A percentile compares a stretch with the other conserved stretches of the same genome.
These are phyloP conservation scores for Psittacara wagleri DNA, from an alignment of 2,113 vertebrate species.

Conservation along the genomic window DNA sequence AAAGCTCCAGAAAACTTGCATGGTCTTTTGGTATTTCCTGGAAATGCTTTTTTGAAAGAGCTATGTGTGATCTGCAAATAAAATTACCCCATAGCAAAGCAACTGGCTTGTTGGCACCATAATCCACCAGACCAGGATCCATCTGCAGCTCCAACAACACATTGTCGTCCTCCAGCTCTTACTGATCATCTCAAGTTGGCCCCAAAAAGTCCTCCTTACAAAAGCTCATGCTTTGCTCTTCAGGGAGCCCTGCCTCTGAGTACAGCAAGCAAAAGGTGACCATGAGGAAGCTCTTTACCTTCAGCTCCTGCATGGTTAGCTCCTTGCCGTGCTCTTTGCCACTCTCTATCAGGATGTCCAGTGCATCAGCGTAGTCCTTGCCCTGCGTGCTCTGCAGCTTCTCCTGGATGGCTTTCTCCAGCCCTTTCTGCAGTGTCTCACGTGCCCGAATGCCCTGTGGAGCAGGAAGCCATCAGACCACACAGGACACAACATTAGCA, in stretches of 20 bases:
- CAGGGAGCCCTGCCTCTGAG: neutral
- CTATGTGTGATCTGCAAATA: neutral
- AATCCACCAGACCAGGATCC: neutral
- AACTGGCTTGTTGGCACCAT: neutral
- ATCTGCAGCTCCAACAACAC: neutral
- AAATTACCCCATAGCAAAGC: rapidly evolving
- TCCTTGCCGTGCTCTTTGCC: conserved; percentile 93
- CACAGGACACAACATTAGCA: rapidly evolving
- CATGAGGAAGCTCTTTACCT: conserved; percentile 72
- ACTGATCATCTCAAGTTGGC: neutral
- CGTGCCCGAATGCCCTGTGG: conserved; percentile 90
- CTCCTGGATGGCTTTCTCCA: conserved; percentile 95
- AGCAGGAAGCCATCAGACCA: neutral
- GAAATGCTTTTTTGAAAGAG: neutral
- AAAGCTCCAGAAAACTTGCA: neutral
- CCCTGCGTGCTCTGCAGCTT: conserved; percentile 89
- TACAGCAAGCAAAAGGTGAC: rapidly evolving
- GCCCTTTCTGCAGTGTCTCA: conserved; percentile 87
- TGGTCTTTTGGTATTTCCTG: neutral
- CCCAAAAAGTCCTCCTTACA: neutral
- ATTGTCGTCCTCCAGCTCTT: rapidly evolving
- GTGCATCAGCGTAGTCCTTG: conserved; percentile 91
- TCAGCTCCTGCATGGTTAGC: conserved; percentile 97
- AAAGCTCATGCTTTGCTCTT: neutral
- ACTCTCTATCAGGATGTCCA: conserved; percentile 95